phyloP scores from a whole-genome alignment of 2,797 vertebrate genomes.

The Hippoglossus hippoglossus region DNA sequence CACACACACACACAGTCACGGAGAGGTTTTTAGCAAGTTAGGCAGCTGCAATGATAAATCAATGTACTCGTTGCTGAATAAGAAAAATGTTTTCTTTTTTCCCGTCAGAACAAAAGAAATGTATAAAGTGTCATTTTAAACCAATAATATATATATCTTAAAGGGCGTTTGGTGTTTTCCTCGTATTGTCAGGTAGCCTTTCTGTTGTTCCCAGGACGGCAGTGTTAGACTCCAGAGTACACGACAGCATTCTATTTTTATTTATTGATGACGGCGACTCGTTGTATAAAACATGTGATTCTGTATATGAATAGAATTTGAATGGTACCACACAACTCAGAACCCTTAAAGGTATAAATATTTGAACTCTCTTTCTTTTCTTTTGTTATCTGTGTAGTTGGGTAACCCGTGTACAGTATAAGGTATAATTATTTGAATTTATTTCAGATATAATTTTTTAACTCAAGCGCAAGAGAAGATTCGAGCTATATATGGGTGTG shows the following conservation, averaged over 20 bases:
- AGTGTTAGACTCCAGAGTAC: constrained; percentile 85
- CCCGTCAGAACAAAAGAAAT: constrained; percentile 76
- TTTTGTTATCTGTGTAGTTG: constrained; percentile 88
- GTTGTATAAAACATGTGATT: constrained; percentile 86
- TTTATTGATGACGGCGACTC: constrained; percentile 85
- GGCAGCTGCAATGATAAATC: constrained; percentile 85
- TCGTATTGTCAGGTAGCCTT: constrained; percentile 86
- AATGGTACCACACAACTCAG: constrained; percentile 82
- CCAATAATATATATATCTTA: constrained; percentile 85
- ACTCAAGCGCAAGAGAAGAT: constrained; percentile 84
- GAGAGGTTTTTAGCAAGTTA: constrained; percentile 64
- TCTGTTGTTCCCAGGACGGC: constrained; percentile 83
- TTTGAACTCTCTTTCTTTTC: constrained; percentile 69
- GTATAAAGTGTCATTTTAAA: constrained; percentile 87
- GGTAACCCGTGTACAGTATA: constrained; percentile 89
- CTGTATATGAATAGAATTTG: constrained; percentile 87
- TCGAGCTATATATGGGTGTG: constrained; percentile 82
- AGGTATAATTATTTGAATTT: constrained; percentile 86
- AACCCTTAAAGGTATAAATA: constrained; percentile 85
- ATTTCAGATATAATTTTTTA: constrained; percentile 90
- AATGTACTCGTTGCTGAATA: constrained; percentile 76
- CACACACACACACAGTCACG: constrained; percentile 6
- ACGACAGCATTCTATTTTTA: constrained; percentile 88
- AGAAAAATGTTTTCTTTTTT: constrained; percentile 59
- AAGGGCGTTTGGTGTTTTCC: constrained; percentile 87